Evolutionary conservation across 2,888 invertebrate genomes (phyloP), one percentile per base, ranked within the genome.

Genomic region (Cephalotes varians): DNA sequence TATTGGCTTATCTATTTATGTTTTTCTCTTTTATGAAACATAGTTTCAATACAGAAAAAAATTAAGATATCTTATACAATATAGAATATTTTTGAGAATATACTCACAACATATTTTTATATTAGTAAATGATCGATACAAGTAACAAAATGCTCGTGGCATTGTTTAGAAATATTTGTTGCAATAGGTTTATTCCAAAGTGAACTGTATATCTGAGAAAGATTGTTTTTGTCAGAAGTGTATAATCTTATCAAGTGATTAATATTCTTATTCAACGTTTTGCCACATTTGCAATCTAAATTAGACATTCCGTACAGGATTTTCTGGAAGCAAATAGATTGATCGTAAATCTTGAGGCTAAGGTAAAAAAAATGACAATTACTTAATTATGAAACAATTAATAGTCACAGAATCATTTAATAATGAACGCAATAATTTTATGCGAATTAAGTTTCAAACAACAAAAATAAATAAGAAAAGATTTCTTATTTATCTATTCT

Each of bases 211-310:
- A 44, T 51, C 6, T 44, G 56, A n/a, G 4, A 58, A 31, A 58
- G 12, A 58, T 56, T 58, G 15, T 31, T 58, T 73, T 25, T 15
- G 21, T 54, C 1, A 37, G 15, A 12, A 51, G 51, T 21, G 15
- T 51, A n/a, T 64, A 65, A 76, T 40, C 2, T 37, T 65, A 40
- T 12, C 15, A 54, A 76, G 15, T 54, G 25, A 54, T 34, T 34
- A 34, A 34, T 34, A 34, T 34, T 34, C 21, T 28, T 18, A 34
- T 64, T 74, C 49, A 34, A 62, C 25, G 37, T 64, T 64, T 65
- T 25, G 25, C 49, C n/a, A 28, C n/a, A 76, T 76, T 76, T 65
- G 51, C 40, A 76, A 76, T 67, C n/a, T 10, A 65, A 67, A 76
- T 76, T 67, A 76, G 51, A 65, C 18, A 37, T 18, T 28, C n/a